phyloP scores from a whole-genome alignment of 2,888 invertebrate genomes.

The Ornithoptera alexandrae region DNA sequence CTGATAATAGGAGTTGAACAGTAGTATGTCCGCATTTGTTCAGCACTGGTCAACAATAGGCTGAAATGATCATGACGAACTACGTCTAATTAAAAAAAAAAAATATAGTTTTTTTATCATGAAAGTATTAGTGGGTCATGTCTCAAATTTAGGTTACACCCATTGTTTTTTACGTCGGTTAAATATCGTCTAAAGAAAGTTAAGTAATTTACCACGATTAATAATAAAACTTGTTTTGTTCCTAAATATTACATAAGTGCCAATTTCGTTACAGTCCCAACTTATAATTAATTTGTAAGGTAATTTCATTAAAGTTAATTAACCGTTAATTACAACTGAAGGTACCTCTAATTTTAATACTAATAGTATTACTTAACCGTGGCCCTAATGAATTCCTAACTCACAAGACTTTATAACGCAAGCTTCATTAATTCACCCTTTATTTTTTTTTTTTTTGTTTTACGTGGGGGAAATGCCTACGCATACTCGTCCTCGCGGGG shows the following conservation, averaged over 20 bases:
- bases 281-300: constrained; percentile 1
- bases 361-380: constrained; percentile 17
- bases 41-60: no score
- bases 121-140: no score
- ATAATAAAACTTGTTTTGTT: neutral
- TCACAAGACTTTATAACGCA: constrained; percentile 7
- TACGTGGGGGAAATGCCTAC: no score
- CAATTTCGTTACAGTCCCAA: neutral
- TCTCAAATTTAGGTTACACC: no score
- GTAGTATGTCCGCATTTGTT: no score
- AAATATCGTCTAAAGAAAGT: neutral
- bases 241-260: neutral
- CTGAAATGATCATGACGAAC: no score
- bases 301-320: constrained; percentile 20
- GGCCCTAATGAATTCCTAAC: constrained; percentile 21
- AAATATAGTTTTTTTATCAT: no score
- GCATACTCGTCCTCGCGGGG: no score
- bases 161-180: neutral
- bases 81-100: no score
- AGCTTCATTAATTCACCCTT: constrained; percentile 25
- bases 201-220: neutral
- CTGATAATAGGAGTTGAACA: no score
- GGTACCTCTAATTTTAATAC: constrained; percentile 20
- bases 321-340: constrained; percentile 15
- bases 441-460: no score